Evolutionary conservation across 2,888 invertebrate genomes (phyloP).

Genomic region (Cephus rjabovi): DNA sequence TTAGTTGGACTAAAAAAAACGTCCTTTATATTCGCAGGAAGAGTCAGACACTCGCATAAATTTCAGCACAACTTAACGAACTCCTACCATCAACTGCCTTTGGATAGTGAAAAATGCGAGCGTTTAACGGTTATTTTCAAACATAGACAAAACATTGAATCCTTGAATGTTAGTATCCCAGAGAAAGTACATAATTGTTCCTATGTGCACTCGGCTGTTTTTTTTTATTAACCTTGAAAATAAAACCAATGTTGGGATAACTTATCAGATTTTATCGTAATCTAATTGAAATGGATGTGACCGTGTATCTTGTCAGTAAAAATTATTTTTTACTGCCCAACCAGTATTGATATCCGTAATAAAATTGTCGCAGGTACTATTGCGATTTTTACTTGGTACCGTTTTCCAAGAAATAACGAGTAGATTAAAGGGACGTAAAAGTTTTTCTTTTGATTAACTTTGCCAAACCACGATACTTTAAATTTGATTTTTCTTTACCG

Average conservation of each 20-base stretch:
- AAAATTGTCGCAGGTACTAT: not conserved
- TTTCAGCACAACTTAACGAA: not conserved
- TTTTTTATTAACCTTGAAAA: not conserved
- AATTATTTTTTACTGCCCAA: not conserved
- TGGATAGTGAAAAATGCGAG: not conserved
- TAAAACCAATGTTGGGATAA: not conserved
- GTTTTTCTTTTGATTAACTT: not conserved
- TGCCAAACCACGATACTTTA: not conserved
- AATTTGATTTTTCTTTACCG: not conserved
- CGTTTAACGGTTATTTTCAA: not conserved
- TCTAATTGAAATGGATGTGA: not conserved
- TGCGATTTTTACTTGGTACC: not conserved
- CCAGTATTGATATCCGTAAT: not conserved
- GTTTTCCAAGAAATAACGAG: too few relatives aligned
- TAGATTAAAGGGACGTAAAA: not conserved
- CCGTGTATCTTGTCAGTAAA: not conserved
- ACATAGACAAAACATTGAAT: not conserved
- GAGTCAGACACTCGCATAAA: not conserved
- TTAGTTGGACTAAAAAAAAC: not conserved
- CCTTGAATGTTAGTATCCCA: not conserved
- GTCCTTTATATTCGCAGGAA: not conserved
- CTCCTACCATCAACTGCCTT: not conserved
- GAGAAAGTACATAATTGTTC: not conserved
- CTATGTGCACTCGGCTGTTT: not conserved
- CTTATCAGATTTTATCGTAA: not conserved